A percentile compares a stretch with the other conserved stretches of the same genome.
Evolutionary conservation across 2,888 invertebrate genomes (phyloP).

Genomic region (Abscondita cerata): DNA sequence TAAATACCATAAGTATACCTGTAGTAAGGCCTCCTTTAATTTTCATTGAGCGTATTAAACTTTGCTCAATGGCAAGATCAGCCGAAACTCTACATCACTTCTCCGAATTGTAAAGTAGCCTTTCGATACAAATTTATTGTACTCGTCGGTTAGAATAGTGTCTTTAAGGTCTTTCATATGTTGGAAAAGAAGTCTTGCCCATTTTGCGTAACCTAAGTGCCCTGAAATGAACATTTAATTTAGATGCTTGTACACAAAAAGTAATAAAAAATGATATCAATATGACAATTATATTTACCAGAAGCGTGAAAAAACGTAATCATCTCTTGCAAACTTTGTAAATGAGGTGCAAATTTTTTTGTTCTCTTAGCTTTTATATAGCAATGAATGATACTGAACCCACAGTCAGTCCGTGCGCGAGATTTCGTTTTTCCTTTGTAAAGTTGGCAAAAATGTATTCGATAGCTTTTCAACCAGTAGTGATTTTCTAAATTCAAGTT

Average conservation of each 20-base stretch:
- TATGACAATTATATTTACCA: neutral
- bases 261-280: neutral
- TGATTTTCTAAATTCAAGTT: neutral
- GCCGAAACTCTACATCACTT: conserved; percentile 11
- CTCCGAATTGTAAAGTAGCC: conserved; percentile 17
- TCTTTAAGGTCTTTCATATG: conserved; percentile 13
- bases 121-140: conserved; percentile 13
- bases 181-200: conserved; percentile 15
- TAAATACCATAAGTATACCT: conserved; percentile 1
- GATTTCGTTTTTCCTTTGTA: too few relatives aligned
- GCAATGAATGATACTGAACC: neutral
- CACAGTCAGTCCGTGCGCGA: too few relatives aligned
- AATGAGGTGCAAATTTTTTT: neutral
- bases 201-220: conserved; percentile 12
- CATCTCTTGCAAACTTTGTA: neutral
- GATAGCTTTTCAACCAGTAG: neutral
- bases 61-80: too few relatives aligned
- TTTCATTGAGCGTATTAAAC: conserved; percentile 5
- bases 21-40: conserved; percentile 10
- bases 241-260: neutral
- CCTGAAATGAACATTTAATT: conserved; percentile 9
- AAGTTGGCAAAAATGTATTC: neutral
- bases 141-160: conserved; percentile 8
- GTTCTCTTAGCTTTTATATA: neutral
- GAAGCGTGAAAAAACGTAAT: too few relatives aligned